Percentiles rank a stretch among this genome's conserved stretches.
Evolutionary conservation across 2,113 vertebrate species (phyloP).

Genomic region (Mus spicilegus): DNA sequence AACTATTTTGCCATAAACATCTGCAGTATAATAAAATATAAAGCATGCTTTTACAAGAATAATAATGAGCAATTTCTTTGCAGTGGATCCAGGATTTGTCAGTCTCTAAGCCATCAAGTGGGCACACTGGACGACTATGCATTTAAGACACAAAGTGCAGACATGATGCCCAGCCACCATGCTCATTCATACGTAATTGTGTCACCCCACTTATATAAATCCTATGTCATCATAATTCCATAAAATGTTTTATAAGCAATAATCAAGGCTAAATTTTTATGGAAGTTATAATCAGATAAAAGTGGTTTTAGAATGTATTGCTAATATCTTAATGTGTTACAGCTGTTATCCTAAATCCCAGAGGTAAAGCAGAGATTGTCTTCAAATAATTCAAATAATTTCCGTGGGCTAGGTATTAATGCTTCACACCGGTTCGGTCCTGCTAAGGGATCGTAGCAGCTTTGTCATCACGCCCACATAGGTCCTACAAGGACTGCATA

Average conservation of each 20-base stretch:
- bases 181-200: conserved; percentile 54
- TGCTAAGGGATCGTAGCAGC: neutral
- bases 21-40: neutral
- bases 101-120: conserved; percentile 24
- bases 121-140: neutral
- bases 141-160: conserved; percentile 44
- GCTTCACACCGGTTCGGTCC: neutral
- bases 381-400: conserved; percentile 68
- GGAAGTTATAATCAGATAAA: conserved; percentile 27
- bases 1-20: neutral
- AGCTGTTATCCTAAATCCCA: conserved; percentile 42
- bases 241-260: conserved; percentile 46
- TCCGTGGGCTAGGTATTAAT: conserved; percentile 13
- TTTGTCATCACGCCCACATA: neutral
- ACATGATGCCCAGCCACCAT: neutral
- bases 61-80: neutral
- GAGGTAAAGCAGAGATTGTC: conserved; percentile 64
- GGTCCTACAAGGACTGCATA: neutral
- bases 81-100: neutral
- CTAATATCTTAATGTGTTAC: conserved; percentile 27
- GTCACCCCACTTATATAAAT: neutral
- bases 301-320: conserved; percentile 32
- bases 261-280: conserved; percentile 45
- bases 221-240: neutral
- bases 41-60: neutral